Evolutionary conservation across 2,888 invertebrate genomes (phyloP).

Genomic region (Frankliniella fusca): DNA sequence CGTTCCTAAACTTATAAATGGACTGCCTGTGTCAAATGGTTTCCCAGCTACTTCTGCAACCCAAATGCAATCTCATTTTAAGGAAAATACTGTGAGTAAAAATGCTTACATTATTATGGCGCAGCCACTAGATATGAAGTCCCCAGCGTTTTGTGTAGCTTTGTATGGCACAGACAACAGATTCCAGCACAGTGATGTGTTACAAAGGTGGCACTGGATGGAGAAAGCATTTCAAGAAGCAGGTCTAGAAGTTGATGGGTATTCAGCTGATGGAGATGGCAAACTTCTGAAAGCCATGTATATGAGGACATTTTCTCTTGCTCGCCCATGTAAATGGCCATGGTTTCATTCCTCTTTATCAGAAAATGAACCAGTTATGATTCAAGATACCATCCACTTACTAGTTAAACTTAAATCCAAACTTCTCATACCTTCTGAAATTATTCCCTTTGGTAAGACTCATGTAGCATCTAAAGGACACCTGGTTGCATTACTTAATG

Average conservation of each 20-base stretch:
- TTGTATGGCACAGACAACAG: constrained; percentile 37
- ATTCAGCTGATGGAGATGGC: constrained; percentile 2
- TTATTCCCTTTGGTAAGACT: not conserved
- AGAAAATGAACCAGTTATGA: not conserved
- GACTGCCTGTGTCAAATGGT: constrained; percentile 33
- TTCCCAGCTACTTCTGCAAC: constrained; percentile 33
- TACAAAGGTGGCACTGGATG: constrained; percentile 35
- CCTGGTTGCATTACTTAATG: not conserved
- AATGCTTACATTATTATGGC: constrained; percentile 37
- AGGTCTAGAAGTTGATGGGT: not conserved
- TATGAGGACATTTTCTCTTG: not conserved
- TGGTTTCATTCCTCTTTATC: constrained; percentile 15
- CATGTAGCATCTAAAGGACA: not conserved
- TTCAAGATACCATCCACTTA: constrained; percentile 4
- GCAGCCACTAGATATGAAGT: constrained; percentile 34
- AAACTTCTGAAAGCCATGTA: constrained; percentile 13
- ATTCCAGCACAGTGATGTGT: constrained; percentile 34
- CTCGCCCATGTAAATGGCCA: not conserved
- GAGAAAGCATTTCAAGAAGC: constrained; percentile 1
- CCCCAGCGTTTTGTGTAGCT: constrained; percentile 37
- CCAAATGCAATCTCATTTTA: constrained; percentile 34
- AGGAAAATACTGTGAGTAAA: constrained; percentile 31
- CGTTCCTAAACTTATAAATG: constrained; percentile 29
- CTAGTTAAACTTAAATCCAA: not conserved
- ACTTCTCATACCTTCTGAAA: not conserved